Base-by-base conservation (phyloP, 37 sponge, comb jelly and placozoan species). In the Mnemiopsis leidyi region DNA sequence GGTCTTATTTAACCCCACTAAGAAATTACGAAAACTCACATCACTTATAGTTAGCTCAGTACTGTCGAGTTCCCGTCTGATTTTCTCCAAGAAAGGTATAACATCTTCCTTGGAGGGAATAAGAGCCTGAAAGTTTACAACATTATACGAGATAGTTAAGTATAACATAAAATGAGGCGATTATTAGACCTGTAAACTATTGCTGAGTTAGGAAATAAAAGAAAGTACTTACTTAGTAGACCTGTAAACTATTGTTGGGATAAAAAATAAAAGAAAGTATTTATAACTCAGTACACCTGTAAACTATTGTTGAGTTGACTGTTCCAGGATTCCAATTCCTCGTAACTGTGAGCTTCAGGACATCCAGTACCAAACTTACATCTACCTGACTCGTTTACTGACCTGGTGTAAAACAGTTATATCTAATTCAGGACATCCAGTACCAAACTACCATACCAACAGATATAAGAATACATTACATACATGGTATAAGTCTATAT, bases 321-420 rank as follows among this genome's bases (percentile, higher is more conserved):
- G 36, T 85, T 85, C 90, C 90, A 85, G 2, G 90, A 40, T 26
- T 85, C 90, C 24, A 85, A 21, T 40, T 85, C 90, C 24, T 85
- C 90, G 23, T 85, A 85, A 39, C 90, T 85, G 61, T 85, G 90
- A 39, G 90, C 90, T n/a, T 85, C 61, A 40, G 90, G 90, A 85
- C 90, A 85, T 5, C 90, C 90, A 18, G 32, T 85, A 39, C 90
- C 90, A 85, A 85, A 85, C 30, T 23, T n/a, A 40, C 90, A 85
- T 21, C 90, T 85, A 85, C 90, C 90, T 24, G 90, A 85, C 0
- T 38, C 90, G 21, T 85, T 37, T 23, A 85, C 90, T 2, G 90
- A 85, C 26, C 90, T 85, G 61, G n/a, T n/a, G n/a, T n/a, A n/a
- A n/a, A n/a, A n/a, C n/a, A n/a, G n/a, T n/a, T n/a, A n/a, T n/a